phyloP scores from a whole-genome alignment of 2,888 invertebrate genomes.

The Kryphioiulus occultus region DNA sequence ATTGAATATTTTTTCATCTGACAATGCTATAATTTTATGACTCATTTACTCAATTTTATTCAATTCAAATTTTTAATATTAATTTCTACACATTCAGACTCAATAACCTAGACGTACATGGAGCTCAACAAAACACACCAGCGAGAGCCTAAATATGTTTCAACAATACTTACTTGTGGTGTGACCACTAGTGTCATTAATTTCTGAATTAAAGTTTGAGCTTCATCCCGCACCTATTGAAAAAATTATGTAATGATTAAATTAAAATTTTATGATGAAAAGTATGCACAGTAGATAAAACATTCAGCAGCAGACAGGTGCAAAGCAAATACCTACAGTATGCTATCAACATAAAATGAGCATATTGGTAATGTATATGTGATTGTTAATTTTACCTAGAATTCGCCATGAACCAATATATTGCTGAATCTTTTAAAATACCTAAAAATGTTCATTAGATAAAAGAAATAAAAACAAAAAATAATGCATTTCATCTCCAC shows the following conservation, averaged over 20 bases:
- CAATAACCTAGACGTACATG: not conserved
- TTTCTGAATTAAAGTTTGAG: constrained; percentile 75
- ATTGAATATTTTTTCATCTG: not conserved
- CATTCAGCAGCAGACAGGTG: not conserved
- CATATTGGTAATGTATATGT: too few relatives aligned
- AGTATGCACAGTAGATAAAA: not conserved
- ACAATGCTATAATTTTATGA: not conserved
- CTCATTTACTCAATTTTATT: too few relatives aligned
- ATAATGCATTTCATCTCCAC: not conserved
- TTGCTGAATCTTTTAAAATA: too few relatives aligned
- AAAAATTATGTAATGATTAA: not conserved
- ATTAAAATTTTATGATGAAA: not conserved
- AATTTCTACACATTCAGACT: not conserved
- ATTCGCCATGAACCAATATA: too few relatives aligned
- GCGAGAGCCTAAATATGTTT: not conserved
- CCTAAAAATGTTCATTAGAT: too few relatives aligned
- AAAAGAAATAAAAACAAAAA: not conserved
- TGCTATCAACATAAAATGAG: too few relatives aligned
- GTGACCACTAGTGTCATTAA: constrained; percentile 75
- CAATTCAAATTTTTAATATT: too few relatives aligned
- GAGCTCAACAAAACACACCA: too few relatives aligned
- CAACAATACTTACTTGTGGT: constrained; percentile 55
- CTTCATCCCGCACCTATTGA: constrained; percentile 72
- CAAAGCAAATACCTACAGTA: too few relatives aligned
- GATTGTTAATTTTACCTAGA: too few relatives aligned